Conservation (phyloP, 2,113 vertebrate genomes). For the Macroglossus sobrinus region DNA sequence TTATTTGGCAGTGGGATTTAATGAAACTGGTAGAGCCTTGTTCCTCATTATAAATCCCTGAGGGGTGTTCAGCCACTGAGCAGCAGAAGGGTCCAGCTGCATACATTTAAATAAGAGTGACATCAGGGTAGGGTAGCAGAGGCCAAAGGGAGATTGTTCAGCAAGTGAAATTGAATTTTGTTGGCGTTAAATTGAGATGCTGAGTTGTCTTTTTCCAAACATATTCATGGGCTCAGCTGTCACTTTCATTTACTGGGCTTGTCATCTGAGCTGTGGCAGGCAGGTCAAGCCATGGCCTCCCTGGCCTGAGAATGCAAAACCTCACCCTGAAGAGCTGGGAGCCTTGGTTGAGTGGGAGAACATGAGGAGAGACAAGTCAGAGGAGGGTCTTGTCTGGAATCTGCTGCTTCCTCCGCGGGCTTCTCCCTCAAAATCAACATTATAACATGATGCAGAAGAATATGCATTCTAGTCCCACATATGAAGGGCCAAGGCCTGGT, state of each 20-base stretch:
- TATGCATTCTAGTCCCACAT: not conserved
- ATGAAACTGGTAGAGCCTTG: constrained; percentile 14
- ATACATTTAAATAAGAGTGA: constrained; percentile 61
- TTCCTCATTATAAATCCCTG: not conserved
- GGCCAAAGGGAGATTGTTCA: constrained; percentile 42
- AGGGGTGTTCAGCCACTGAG: not conserved
- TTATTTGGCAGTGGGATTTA: not conserved
- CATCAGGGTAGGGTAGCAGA: constrained; percentile 37
- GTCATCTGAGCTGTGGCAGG: not conserved
- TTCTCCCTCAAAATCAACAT: not conserved
- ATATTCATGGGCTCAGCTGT: constrained; percentile 33
- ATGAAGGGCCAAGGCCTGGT: not conserved
- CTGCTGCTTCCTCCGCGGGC: not conserved
- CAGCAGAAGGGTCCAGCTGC: constrained; percentile 7
- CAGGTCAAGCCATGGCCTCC: not conserved
- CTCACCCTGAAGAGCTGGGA: not conserved
- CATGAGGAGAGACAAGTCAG: not conserved
- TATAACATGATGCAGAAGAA: not conserved
- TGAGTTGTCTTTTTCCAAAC: constrained; percentile 45
- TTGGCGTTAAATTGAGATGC: constrained; percentile 59
- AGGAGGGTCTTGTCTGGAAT: not conserved
- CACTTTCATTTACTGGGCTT: constrained; percentile 31
- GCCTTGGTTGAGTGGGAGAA: no score
- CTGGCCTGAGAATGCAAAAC: not conserved
- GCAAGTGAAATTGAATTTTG: constrained; percentile 60